Evolutionary conservation across 2,888 invertebrate species (phyloP), one percentile per base, ranked within the genome.

Genomic region (Xanthia togata): DNA sequence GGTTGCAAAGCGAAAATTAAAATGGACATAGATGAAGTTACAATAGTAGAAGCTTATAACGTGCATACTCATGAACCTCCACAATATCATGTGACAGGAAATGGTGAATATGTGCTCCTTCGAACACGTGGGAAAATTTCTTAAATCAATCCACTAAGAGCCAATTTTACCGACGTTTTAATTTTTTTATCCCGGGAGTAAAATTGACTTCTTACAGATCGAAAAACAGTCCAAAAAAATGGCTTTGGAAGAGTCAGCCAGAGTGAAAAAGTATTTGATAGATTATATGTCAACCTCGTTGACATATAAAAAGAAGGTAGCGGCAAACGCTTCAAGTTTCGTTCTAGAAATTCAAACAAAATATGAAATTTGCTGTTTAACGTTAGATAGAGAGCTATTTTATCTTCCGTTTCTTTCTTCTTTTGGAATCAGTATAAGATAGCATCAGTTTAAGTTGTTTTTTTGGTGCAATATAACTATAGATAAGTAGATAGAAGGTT

Each of bases 61-160:
- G 62, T 78, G 8, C 92, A 92, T 70, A 84, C 78, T n/a, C 92
- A 92, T 62, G 76, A 78, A 0, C 89, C 89, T 0, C 92, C 93
- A 0, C 76, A 68, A 4, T 88, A 90, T 38, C 78, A 83, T 65
- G 70, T 87, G 9, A 80, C 85, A 11, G 0, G 71, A 5, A 70
- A 62, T 23, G 93, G 92, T 11, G 60, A 79, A 23, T 87, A 90
- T 63, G 60, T 88, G 3, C 70, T 78, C 44, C 0, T 80, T 14
- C 84, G 75, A 55, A 62, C 53, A 20, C 72, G 60, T 11, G 26
- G 20, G 0, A 79, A 69, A 79, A 26, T 4, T 0, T 17, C 23
- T 41, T 71, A 55, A 38, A 26, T 12, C 31, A 50, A 31, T 23
- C 23, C 31, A 31, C 4, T 12, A 4, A 44, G 0, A 44, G 20